Percentiles rank a stretch among this genome's conserved stretches.
These are phyloP conservation scores for Saturnia pavonia DNA, from an alignment of 2,888 invertebrate genomes.

Conservation along the genomic window DNA sequence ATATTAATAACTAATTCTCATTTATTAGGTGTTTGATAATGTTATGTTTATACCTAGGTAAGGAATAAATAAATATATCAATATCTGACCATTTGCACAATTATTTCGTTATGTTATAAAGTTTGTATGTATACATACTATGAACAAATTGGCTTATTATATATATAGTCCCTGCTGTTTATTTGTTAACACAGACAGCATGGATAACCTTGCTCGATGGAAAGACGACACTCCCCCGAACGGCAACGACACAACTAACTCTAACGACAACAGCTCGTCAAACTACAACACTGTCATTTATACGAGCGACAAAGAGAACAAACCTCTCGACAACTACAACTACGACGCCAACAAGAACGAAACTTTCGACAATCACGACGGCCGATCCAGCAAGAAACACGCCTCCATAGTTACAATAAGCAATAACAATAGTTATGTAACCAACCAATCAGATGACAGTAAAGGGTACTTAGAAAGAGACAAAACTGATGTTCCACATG, in stretches of 20 bases:
- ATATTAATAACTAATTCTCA: too few species aligned
- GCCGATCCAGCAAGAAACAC: slow-evolving; percentile 66
- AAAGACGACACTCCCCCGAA: slow-evolving; percentile 79
- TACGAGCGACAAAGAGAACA: slow-evolving; percentile 72
- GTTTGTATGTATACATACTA: too few species aligned
- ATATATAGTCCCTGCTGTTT: too few species aligned
- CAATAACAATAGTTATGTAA: slow-evolving; percentile 76
- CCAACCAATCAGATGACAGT: slow-evolving; percentile 76
- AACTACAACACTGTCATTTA: slow-evolving; percentile 77
- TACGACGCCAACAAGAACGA: slow-evolving; percentile 51
- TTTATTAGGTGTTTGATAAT: too few species aligned
- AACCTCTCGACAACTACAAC: slow-evolving; percentile 51
- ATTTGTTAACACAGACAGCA: slow-evolving; percentile 61
- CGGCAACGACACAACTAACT: slow-evolving; percentile 73
- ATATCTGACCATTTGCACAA: too few species aligned
- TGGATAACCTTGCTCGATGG: slow-evolving; percentile 79
- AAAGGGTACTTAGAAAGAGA: slow-evolving; percentile 76
- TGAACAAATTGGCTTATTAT: too few species aligned
- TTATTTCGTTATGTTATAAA: too few species aligned
- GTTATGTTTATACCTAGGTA: too few species aligned
- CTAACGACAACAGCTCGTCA: slow-evolving; percentile 67
- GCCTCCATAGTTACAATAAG: slow-evolving; percentile 76
- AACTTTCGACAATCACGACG: slow-evolving; percentile 58
- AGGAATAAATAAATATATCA: too few species aligned
- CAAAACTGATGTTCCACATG: slow-evolving; percentile 73